These are phyloP conservation scores for Cnemophilus loriae DNA, from an alignment of 2,113 vertebrate species.

Conservation along the genomic window DNA sequence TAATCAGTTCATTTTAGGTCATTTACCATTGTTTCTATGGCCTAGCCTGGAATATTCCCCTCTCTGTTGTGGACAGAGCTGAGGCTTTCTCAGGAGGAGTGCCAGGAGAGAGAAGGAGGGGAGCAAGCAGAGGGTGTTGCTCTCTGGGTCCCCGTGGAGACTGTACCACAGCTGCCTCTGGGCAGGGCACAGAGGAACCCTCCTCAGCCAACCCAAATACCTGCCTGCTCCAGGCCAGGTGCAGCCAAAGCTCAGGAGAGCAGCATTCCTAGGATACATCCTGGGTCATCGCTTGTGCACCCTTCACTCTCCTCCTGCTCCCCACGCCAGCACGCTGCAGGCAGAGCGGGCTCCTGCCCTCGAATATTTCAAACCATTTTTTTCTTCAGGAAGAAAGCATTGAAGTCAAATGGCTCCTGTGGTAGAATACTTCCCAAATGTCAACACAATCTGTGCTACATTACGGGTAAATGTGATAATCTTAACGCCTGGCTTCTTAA, in stretches of 20 bases:
- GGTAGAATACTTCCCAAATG: conserved; percentile 74
- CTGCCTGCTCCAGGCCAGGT: background rate
- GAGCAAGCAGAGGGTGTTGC: background rate
- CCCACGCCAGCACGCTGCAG: background rate
- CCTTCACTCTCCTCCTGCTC: background rate
- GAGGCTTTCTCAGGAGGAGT: background rate
- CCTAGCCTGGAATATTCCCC: background rate
- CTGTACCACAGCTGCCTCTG: background rate
- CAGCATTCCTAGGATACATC: background rate
- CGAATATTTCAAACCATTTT: background rate
- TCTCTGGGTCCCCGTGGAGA: background rate
- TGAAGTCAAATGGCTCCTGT: conserved; percentile 71
- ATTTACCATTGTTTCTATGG: background rate
- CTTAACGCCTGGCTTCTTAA: conserved; percentile 64
- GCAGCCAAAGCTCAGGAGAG: background rate
- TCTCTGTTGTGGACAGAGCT: accelerated
- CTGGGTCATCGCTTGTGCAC: accelerated
- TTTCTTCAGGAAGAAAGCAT: conserved; percentile 49
- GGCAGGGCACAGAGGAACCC: background rate
- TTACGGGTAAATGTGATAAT: conserved; percentile 69
- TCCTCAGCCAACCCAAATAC: background rate
- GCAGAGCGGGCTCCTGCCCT: background rate
- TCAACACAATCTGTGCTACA: conserved; percentile 75
- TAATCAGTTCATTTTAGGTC: conserved; percentile 66
- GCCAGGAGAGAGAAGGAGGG: background rate